Percentiles rank a stretch among this genome's conserved stretches.
Evolutionary conservation across 2,888 invertebrate genomes (phyloP).

Genomic region (Schizotus pectinicornis): DNA sequence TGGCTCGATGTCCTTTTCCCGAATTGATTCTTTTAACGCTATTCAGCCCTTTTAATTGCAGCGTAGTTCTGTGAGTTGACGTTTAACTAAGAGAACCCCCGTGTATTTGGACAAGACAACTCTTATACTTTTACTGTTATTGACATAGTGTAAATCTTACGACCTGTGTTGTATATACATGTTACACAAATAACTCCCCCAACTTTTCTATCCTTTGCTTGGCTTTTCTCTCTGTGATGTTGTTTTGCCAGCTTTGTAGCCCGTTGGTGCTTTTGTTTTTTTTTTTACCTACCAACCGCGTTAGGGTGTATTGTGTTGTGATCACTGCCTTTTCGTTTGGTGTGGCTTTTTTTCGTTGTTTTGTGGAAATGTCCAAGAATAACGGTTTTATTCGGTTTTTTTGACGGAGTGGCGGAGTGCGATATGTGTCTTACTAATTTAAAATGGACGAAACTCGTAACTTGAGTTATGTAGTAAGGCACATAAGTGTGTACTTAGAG

Average conservation of each 20-base stretch:
- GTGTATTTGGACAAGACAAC: not conserved
- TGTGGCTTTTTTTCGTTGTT: conserved; percentile 19
- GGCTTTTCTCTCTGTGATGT: conserved; percentile 46
- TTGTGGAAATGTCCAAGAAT: conserved; percentile 14
- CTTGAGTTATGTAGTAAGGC: conserved; percentile 20
- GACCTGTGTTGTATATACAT: conserved; percentile 32
- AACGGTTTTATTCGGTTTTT: conserved; percentile 11
- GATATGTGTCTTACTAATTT: conserved; percentile 23
- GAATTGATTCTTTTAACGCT: no score
- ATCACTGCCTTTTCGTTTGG: conserved; percentile 28
- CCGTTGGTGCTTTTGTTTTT: not conserved
- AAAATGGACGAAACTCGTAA: conserved; percentile 9
- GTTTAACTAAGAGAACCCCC: not conserved
- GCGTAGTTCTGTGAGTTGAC: no score
- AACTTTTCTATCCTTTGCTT: conserved; percentile 46
- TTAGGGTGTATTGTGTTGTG: conserved; percentile 40
- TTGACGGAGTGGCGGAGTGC: conserved; percentile 7
- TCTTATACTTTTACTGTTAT: conserved; percentile 4
- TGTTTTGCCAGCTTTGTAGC: conserved; percentile 54
- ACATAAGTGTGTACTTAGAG: conserved; percentile 43
- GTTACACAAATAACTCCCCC: conserved; percentile 40
- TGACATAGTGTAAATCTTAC: not conserved
- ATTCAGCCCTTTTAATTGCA: no score
- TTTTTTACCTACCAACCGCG: conserved; percentile 37
- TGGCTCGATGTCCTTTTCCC: no score